phyloP scores from a whole-genome alignment of 2,113 vertebrate genomes.

The Labeo rohita region DNA sequence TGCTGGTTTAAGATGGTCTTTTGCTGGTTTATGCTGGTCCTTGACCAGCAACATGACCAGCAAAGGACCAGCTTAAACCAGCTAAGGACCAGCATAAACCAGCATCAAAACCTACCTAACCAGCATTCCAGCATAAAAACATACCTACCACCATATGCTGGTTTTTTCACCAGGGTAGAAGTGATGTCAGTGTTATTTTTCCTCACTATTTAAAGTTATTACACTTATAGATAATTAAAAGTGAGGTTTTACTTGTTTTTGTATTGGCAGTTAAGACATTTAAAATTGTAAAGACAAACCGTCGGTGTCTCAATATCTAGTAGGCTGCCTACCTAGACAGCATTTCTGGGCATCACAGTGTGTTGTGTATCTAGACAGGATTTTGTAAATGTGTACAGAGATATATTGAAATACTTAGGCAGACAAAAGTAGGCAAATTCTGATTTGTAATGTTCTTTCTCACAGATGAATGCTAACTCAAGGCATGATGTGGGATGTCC shows the following conservation, averaged over 20 bases:
- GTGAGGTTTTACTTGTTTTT: background rate
- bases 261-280: background rate
- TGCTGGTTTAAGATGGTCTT: too few species aligned
- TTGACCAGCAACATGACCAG: too few species aligned
- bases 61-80: too few species aligned
- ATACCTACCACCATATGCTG: too few species aligned
- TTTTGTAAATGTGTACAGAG: background rate
- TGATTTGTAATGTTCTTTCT: background rate
- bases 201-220: background rate
- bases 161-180: too few species aligned
- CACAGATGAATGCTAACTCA: slow-evolving; percentile 67
- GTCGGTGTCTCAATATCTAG: background rate
- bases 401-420: background rate
- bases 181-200: background rate
- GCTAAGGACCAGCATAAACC: too few species aligned
- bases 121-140: too few species aligned
- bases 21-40: too few species aligned
- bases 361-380: background rate
- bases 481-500: slow-evolving; percentile 72
- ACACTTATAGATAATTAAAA: background rate
- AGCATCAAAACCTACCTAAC: too few species aligned
- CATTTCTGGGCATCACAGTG: background rate
- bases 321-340: background rate
- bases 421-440: background rate
- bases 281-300: background rate